These are phyloP conservation scores for Heliconius nattereri DNA, from an alignment of 1,140 invertebrate genomes.

Conservation along the genomic window DNA sequence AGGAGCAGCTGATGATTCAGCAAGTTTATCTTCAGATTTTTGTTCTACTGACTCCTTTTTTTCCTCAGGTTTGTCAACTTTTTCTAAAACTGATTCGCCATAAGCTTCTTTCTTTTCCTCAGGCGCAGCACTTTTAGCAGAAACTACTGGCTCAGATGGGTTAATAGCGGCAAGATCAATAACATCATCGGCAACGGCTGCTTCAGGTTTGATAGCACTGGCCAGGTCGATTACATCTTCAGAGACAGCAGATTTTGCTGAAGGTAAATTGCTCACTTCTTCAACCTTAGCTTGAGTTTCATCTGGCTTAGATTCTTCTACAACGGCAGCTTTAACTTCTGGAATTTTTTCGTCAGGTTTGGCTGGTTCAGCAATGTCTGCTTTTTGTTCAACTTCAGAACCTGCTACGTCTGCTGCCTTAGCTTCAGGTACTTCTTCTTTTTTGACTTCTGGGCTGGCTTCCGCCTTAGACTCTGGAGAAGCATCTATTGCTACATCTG, in stretches of 20 bases:
- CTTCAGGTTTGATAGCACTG: constrained; percentile 55
- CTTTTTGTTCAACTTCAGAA: constrained; percentile 42
- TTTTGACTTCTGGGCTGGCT: constrained; percentile 43
- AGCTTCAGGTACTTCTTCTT: constrained; percentile 41
- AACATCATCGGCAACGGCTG: constrained; percentile 63
- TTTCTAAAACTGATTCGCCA: constrained; percentile 34
- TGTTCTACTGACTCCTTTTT: constrained; percentile 33
- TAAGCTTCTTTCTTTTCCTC: constrained; percentile 54
- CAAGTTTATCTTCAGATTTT: constrained; percentile 48
- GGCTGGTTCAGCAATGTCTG: constrained; percentile 41
- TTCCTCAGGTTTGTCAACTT: constrained; percentile 43
- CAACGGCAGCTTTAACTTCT: constrained; percentile 46
- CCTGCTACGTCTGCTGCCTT: constrained; percentile 30
- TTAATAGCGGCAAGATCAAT: constrained; percentile 59
- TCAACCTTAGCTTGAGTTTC: constrained; percentile 60
- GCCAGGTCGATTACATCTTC: constrained; percentile 65
- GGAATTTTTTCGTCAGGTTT: constrained; percentile 48
- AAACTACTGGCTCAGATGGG: constrained; percentile 52
- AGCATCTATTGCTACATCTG: constrained; percentile 26
- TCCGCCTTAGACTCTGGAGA: constrained; percentile 24
- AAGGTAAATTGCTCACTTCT: constrained; percentile 55
- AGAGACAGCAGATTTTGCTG: constrained; percentile 53
- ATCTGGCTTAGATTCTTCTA: constrained; percentile 52
- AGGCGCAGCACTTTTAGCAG: constrained; percentile 46
- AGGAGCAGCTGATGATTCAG: constrained; percentile 30